Conservation (phyloP, 2,888 invertebrate species). For the Sminthurinus aureus region DNA sequence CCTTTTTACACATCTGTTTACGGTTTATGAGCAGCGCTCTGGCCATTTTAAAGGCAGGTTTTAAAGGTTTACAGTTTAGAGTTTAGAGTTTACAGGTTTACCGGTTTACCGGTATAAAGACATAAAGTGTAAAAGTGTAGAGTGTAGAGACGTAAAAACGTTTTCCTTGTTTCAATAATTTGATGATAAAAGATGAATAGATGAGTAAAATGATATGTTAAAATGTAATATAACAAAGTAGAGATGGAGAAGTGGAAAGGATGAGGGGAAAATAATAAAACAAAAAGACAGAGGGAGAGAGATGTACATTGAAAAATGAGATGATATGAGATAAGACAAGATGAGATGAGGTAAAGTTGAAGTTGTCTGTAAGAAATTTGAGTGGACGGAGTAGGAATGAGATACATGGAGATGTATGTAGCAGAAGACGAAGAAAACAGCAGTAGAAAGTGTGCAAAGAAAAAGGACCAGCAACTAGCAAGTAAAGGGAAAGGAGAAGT, state of each 20-base stretch:
- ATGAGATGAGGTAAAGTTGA: not conserved
- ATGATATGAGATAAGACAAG: constrained; percentile 3
- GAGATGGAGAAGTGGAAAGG: not conserved
- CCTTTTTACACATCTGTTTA: too few relatives aligned
- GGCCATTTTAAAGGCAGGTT: too few relatives aligned
- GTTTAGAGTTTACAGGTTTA: too few relatives aligned
- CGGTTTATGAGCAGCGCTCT: too few relatives aligned
- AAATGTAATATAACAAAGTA: not conserved
- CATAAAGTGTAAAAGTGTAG: too few relatives aligned
- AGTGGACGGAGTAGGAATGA: constrained; percentile 6
- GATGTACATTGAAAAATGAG: not conserved
- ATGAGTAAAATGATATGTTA: constrained; percentile 4
- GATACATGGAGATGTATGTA: not conserved
- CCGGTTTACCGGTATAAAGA: too few relatives aligned
- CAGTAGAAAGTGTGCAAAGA: not conserved
- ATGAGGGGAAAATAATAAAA: not conserved
- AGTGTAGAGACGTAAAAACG: not conserved
- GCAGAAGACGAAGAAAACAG: not conserved
- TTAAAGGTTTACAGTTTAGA: too few relatives aligned
- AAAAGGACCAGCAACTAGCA: too few relatives aligned
- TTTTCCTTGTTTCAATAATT: constrained; percentile 28
- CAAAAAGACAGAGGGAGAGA: not conserved
- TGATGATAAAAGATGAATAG: constrained; percentile 18
- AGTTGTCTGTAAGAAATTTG: not conserved
- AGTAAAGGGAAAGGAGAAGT: not conserved